Conservation (phyloP, 1,140 invertebrate genomes). For the Diabrotica virgifera region DNA sequence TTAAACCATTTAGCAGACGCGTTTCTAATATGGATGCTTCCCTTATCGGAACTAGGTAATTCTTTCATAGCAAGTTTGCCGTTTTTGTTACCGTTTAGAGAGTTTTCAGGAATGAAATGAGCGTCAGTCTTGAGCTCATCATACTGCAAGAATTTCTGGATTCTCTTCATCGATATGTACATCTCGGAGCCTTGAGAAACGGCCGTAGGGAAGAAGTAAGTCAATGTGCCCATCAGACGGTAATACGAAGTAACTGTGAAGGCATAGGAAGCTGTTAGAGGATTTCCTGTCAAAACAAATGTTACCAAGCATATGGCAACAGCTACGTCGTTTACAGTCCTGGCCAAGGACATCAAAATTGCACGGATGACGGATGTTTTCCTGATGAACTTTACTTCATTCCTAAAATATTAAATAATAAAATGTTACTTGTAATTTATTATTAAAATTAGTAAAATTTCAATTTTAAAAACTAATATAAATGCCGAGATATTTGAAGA, state of each 20-base stretch:
- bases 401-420: too few species aligned
- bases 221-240: slow-evolving; percentile 69
- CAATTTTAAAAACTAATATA: too few species aligned
- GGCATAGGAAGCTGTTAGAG: slow-evolving; percentile 71
- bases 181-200: slow-evolving; percentile 59
- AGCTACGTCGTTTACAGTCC: slow-evolving; percentile 69
- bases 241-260: slow-evolving; percentile 70
- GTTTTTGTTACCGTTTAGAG: background rate
- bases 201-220: slow-evolving; percentile 66
- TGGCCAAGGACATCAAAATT: slow-evolving; percentile 67
- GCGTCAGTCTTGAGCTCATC: slow-evolving; percentile 15
- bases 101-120: background rate
- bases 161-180: slow-evolving; percentile 61
- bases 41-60: background rate
- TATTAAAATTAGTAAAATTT: too few species aligned
- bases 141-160: slow-evolving; percentile 56
- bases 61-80: background rate
- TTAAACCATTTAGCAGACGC: slow-evolving; percentile 38
- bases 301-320: slow-evolving; percentile 73
- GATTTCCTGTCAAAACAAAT: slow-evolving; percentile 67
- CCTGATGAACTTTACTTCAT: slow-evolving; percentile 35
- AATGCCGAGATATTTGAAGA: too few species aligned
- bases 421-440: too few species aligned
- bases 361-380: slow-evolving; percentile 59
- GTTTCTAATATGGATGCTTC: slow-evolving; percentile 21